Percentiles rank a stretch among this genome's conserved stretches.
Evolutionary conservation across 92 coral and sea anemone species (phyloP).

Genomic region (Siderastrea radians): DNA sequence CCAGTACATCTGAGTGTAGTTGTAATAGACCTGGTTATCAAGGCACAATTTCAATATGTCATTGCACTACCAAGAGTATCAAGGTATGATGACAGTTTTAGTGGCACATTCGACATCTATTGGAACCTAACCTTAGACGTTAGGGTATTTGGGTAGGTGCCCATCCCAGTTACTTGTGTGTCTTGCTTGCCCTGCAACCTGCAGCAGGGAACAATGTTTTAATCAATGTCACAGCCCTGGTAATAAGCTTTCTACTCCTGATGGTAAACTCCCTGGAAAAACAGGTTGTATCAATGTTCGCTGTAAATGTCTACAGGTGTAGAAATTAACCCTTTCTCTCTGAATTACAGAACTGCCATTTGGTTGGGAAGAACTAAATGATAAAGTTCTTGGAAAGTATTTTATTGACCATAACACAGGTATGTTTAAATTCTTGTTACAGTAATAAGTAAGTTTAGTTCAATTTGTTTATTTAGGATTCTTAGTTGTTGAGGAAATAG

Average conservation of each 20-base stretch:
- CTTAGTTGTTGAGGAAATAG: not conserved
- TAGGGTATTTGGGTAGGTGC: no score
- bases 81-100: no score
- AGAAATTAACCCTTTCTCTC: not conserved
- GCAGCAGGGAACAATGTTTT: no score
- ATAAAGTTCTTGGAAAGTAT: constrained; percentile 85
- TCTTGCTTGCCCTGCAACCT: no score
- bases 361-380: constrained; percentile 98
- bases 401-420: constrained; percentile 95
- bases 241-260: no score
- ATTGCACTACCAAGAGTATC: no score
- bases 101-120: no score
- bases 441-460: not conserved
- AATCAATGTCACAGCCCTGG: no score
- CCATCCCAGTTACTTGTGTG: no score
- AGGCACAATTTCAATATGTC: no score
- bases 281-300: not conserved
- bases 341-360: constrained; percentile 85
- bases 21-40: not conserved
- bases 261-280: not conserved
- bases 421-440: constrained; percentile 22
- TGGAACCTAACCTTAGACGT: no score
- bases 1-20: not conserved
- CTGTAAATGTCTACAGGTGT: not conserved
- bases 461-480: not conserved